Base-by-base conservation (phyloP, 2,888 invertebrate genomes). In the Metalampra italica region DNA sequence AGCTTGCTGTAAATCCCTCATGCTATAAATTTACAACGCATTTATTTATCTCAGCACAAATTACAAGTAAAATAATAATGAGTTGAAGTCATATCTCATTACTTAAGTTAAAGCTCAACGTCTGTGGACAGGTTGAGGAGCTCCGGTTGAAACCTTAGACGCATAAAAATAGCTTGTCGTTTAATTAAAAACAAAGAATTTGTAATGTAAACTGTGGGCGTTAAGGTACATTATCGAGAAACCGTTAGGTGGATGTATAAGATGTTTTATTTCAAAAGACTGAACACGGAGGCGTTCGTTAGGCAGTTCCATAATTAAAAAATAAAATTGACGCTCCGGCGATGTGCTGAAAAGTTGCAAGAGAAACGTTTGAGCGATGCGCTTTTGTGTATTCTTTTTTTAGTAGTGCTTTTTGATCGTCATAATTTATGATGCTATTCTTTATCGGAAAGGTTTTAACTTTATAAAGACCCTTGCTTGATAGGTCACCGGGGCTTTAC, bases 81-180 rank as follows among this genome's bases (percentile, higher is more conserved):
- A 82, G 77, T 70, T 73, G 71, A 78, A 84, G 82, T 83, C 85
- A 81, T 83, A 85, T 81, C 81, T 86, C 80, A 82, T 83, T 82
- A 84, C 80, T 82, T 77, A 82, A 80, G 76, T 82, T 79, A 72
- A 78, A 76, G 77, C 80, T 74, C 74, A 77, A 78, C 74, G 68
- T 61, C 71, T 74, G 77, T 64, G 71, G 82, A 82, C 82, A 81
- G 80, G 69, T 67, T 68, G 70, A 64, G 70, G 62, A 73, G 75
- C 73, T 76, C 72, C 72, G 73, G 60, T 71, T 71, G 71, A 66
- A 71, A 68, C 66, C 66, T 36, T 1, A n/a, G n/a, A 11, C 1
- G n/a, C 71, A 58, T 65, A 62, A 55, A 68, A 66, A 67, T 66
- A n/a, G 64, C 53, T 59, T 63, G 68, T 60, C 53, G 60, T 56